Evolutionary conservation across 2,888 invertebrate genomes (phyloP).

Genomic region (Linnaemya vulpina): DNA sequence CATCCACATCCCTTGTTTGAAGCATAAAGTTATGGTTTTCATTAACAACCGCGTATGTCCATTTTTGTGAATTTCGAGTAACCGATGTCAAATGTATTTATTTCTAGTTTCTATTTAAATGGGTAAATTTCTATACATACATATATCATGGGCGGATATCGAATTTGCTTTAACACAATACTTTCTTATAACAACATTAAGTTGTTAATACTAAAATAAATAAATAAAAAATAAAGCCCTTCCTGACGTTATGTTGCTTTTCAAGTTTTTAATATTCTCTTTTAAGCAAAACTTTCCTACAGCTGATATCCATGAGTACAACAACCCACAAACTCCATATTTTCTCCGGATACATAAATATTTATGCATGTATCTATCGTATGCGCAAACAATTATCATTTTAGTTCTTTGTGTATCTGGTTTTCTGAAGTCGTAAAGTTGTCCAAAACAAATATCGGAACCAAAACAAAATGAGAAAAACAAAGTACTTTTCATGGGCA

Average conservation of each 20-base stretch:
- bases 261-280: constrained; percentile 20
- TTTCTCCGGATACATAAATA: constrained; percentile 12
- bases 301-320: constrained; percentile 8
- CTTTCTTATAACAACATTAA: too few species aligned
- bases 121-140: too few species aligned
- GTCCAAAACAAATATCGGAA: constrained; percentile 57
- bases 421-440: not conserved
- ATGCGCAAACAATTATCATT: not conserved
- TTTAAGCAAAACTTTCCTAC: not conserved
- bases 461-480: constrained; percentile 63
- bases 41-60: too few species aligned
- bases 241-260: constrained; percentile 40
- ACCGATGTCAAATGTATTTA: too few species aligned
- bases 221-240: constrained; percentile 1
- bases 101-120: too few species aligned
- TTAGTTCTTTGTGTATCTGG: not conserved
- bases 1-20: too few species aligned
- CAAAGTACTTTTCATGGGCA: constrained; percentile 30
- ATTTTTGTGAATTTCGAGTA: too few species aligned
- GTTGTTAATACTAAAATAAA: too few species aligned
- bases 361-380: not conserved
- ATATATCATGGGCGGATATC: too few species aligned
- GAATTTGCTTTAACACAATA: too few species aligned
- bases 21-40: too few species aligned
- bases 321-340: not conserved